These are phyloP conservation scores for Sandelia bainsii DNA, from an alignment of 2,797 vertebrate genomes.

Conservation along the genomic window DNA sequence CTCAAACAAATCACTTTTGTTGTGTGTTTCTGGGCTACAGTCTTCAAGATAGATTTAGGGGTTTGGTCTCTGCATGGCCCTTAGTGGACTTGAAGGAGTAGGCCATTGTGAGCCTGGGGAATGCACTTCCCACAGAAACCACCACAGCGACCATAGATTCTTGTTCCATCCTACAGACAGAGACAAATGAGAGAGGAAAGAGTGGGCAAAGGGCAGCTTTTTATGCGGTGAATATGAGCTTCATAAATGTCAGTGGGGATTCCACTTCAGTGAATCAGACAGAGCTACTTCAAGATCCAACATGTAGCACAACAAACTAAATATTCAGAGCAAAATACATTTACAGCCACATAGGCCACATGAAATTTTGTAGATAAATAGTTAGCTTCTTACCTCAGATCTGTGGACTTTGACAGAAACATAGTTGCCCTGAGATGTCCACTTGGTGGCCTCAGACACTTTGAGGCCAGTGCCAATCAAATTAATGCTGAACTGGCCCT, in stretches of 20 bases:
- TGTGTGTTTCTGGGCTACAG: conserved; percentile 37
- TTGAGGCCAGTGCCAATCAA: conserved; percentile 92
- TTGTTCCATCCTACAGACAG: conserved; percentile 90
- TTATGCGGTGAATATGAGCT: conserved; percentile 42
- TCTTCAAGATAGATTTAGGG: conserved; percentile 41
- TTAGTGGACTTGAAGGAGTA: conserved; percentile 91
- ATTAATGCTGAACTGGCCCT: conserved; percentile 98
- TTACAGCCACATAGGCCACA: background rate
- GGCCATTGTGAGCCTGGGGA: conserved; percentile 88
- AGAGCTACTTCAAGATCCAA: conserved; percentile 7
- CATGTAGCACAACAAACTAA: background rate
- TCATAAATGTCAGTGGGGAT: conserved; percentile 64
- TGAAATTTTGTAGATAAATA: background rate
- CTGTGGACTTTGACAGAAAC: conserved; percentile 91
- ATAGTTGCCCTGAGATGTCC: conserved; percentile 95
- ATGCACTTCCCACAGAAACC: conserved; percentile 98
- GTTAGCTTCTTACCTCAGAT: conserved; percentile 87
- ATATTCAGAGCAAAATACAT: background rate
- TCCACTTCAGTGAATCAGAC: conserved; percentile 65
- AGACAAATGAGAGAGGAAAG: conserved; percentile 53
- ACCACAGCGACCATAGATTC: conserved; percentile 96
- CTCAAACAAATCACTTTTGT: conserved; percentile 45
- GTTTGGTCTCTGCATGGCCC: conserved; percentile 53
- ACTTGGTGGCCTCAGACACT: conserved; percentile 89
- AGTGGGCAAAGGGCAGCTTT: conserved; percentile 63